These are phyloP conservation scores for Lithodes maja DNA, from an alignment of 2,888 invertebrate genomes.

Conservation along the genomic window DNA sequence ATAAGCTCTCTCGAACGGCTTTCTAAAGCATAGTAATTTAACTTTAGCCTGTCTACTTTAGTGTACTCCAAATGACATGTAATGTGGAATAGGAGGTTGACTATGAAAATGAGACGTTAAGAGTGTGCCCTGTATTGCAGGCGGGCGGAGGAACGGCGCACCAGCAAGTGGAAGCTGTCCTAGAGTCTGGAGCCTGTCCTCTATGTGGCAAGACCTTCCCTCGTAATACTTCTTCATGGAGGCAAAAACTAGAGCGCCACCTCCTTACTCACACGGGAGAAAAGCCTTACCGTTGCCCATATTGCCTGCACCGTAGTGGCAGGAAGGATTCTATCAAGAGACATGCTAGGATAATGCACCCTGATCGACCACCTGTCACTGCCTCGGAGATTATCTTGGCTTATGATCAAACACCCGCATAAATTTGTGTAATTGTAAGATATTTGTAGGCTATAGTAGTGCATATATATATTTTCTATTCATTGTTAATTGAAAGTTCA, in stretches of 20 bases:
- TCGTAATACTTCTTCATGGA: slow-evolving; percentile 62
- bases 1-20: slow-evolving; percentile 47
- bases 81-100: slow-evolving; percentile 34
- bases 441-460: background rate
- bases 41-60: background rate
- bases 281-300: slow-evolving; percentile 64
- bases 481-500: slow-evolving; percentile 1
- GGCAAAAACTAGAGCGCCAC: slow-evolving; percentile 68
- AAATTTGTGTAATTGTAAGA: slow-evolving; percentile 4
- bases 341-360: slow-evolving; percentile 60
- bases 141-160: slow-evolving; percentile 55
- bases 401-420: slow-evolving; percentile 33
- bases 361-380: slow-evolving; percentile 58
- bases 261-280: slow-evolving; percentile 64
- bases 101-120: slow-evolving; percentile 54
- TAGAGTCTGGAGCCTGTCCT: slow-evolving; percentile 56
- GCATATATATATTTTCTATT: slow-evolving; percentile 18
- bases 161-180: slow-evolving; percentile 48
- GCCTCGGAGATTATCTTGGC: slow-evolving; percentile 51
- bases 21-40: slow-evolving; percentile 17
- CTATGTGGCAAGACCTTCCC: slow-evolving; percentile 66
- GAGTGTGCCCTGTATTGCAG: slow-evolving; percentile 63
- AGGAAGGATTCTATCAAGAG: slow-evolving; percentile 67
- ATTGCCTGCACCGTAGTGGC: slow-evolving; percentile 62
- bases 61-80: slow-evolving; percentile 19